Evolutionary conservation across 2,113 vertebrate genomes (phyloP).

Genomic region (Cyanoramphus novaezelandiae): DNA sequence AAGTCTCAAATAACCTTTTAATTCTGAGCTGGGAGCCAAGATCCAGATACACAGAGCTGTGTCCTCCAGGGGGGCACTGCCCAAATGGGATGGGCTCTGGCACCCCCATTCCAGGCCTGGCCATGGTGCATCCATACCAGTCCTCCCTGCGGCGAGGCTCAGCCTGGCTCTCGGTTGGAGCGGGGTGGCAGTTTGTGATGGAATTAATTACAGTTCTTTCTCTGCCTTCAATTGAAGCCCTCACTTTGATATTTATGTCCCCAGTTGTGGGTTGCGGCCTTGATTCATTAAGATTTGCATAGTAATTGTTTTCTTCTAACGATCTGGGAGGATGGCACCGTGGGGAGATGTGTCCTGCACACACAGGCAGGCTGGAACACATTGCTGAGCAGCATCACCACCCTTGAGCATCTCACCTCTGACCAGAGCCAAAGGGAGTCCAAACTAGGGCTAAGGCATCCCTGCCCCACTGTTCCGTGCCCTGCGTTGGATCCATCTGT

Average conservation of each 20-base stretch:
- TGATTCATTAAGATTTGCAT: slow-evolving; percentile 63
- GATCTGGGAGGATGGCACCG: slow-evolving; percentile 25
- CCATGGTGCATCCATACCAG: neutral
- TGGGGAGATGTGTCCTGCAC: neutral
- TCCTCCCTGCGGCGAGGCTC: accelerated
- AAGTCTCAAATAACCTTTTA: slow-evolving; percentile 70
- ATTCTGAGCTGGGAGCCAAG: slow-evolving; percentile 38
- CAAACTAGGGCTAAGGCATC: neutral
- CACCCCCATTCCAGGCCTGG: neutral
- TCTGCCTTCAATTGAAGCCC: slow-evolving; percentile 10
- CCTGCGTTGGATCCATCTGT: neutral
- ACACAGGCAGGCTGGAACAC: accelerated
- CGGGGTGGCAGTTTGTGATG: accelerated
- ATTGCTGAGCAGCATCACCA: neutral
- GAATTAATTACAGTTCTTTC: slow-evolving; percentile 41
- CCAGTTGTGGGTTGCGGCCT: slow-evolving; percentile 30
- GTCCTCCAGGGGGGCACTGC: neutral
- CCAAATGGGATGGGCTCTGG: accelerated
- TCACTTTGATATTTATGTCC: slow-evolving; percentile 60
- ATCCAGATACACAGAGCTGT: neutral
- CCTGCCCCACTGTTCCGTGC: neutral
- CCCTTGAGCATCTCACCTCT: neutral
- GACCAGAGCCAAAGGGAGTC: neutral
- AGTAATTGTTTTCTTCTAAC: slow-evolving; percentile 64
- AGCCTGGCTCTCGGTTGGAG: neutral